phyloP scores from a whole-genome alignment of 2,888 invertebrate genomes.

The Buathra laborator region DNA sequence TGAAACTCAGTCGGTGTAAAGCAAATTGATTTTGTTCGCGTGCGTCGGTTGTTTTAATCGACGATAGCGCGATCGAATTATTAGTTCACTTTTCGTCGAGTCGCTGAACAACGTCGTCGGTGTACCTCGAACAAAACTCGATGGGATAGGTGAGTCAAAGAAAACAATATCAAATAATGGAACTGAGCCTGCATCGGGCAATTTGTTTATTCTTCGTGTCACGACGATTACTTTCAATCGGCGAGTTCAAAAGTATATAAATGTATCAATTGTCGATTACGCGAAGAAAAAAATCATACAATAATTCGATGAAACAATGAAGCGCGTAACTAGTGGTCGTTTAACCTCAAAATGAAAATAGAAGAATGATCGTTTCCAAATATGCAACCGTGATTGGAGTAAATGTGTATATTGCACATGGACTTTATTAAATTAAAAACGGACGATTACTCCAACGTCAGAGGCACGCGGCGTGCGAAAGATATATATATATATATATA shows the following conservation, averaged over 20 bases:
- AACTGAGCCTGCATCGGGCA: not conserved
- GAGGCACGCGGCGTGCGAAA: conserved; percentile 48
- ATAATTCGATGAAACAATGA: not conserved
- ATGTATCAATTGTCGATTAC: not conserved
- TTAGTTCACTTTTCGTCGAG: no score
- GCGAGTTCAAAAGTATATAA: not conserved
- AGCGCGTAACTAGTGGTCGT: not conserved
- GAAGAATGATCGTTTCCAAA: not conserved
- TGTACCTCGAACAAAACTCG: no score
- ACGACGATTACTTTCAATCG: not conserved
- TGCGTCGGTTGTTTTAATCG: no score
- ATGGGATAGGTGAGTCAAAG: no score
- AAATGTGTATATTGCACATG: conserved; percentile 12
- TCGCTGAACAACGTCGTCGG: no score
- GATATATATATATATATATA: conserved; percentile 52
- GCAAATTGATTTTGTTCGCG: no score
- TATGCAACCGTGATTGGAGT: not conserved
- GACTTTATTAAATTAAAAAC: conserved; percentile 1
- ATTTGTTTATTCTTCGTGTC: conserved; percentile 4
- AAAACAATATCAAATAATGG: no score
- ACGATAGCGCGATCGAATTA: no score
- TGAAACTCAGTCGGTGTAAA: no score
- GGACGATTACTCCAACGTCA: not conserved
- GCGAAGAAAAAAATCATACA: not conserved
- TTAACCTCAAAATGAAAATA: not conserved